Percentiles rank a stretch among this genome's conserved stretches.
Evolutionary conservation across 1,140 invertebrate genomes (phyloP).

Genomic region (Drosophila kurseongensis): DNA sequence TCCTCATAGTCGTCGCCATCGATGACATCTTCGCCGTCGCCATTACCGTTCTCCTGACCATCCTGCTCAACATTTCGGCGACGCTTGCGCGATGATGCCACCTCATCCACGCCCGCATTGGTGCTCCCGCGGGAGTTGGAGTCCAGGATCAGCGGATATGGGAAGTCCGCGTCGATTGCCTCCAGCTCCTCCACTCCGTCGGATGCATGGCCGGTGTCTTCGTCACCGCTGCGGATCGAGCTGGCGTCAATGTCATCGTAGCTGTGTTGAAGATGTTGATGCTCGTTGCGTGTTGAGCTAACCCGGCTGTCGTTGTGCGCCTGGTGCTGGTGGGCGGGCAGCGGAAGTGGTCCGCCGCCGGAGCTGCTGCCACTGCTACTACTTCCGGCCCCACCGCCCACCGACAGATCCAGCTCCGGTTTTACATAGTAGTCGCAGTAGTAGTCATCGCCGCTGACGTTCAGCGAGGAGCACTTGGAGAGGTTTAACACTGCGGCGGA

Average conservation of each 20-base stretch:
- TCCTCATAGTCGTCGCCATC: slow-evolving; percentile 77
- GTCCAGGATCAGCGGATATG: slow-evolving; percentile 79
- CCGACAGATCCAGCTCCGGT: slow-evolving; percentile 73
- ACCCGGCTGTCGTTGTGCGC: slow-evolving; percentile 80
- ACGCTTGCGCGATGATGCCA: slow-evolving; percentile 43
- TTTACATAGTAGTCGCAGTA: slow-evolving; percentile 75
- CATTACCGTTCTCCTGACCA: slow-evolving; percentile 51
- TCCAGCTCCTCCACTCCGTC: slow-evolving; percentile 80
- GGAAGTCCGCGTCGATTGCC: slow-evolving; percentile 81
- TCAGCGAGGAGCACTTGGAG: slow-evolving; percentile 68
- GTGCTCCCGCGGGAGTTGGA: slow-evolving; percentile 69
- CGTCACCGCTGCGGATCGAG: slow-evolving; percentile 67
- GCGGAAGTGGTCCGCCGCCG: slow-evolving; percentile 31
- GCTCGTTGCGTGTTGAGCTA: slow-evolving; percentile 74
- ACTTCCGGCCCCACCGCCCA: slow-evolving; percentile 32
- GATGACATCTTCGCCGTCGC: slow-evolving; percentile 30
- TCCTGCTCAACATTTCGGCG: slow-evolving; percentile 59
- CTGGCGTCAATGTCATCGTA: slow-evolving; percentile 77
- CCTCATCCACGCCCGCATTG: slow-evolving; percentile 23
- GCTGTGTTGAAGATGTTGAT: slow-evolving; percentile 44
- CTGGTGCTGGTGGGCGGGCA: slow-evolving; percentile 73
- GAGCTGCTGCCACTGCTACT: slow-evolving; percentile 36
- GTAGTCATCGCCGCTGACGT: slow-evolving; percentile 66
- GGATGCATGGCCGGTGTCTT: slow-evolving; percentile 62
- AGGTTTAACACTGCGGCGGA: slow-evolving; percentile 70